A percentile compares a stretch with the other conserved stretches of the same genome.
phyloP scores from a whole-genome alignment of 2,113 vertebrate species.

The Jacana jacana region DNA sequence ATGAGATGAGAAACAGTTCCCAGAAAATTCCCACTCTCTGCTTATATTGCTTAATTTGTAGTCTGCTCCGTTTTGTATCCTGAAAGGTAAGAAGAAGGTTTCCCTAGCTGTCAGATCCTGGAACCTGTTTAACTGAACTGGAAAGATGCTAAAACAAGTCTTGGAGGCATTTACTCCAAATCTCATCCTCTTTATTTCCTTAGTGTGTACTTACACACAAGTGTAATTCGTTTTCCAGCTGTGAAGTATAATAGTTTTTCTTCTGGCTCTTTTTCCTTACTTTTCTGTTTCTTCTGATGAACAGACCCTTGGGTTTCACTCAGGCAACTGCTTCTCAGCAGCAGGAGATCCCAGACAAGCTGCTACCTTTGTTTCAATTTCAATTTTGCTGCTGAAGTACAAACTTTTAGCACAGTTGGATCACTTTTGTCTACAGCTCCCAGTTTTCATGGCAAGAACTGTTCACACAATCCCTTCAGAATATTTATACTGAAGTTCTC shows the following conservation, averaged over 20 bases:
- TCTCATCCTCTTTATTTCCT: conserved; percentile 3
- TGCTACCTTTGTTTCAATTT: neutral
- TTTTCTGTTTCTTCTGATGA: neutral
- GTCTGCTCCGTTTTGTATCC: neutral
- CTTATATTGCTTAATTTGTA: neutral
- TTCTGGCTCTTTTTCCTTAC: neutral
- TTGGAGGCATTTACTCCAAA: conserved; percentile 17
- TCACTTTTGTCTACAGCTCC: neutral
- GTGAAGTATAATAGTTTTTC: neutral
- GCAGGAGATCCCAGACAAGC: neutral
- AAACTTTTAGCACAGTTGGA: neutral
- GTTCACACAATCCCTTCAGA: neutral
- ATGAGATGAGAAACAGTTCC: neutral
- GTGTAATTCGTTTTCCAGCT: neutral
- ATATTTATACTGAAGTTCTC: neutral
- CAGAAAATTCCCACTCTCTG: neutral
- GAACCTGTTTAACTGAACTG: neutral
- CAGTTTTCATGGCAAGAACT: neutral
- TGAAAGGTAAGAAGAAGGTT: neutral
- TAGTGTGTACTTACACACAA: neutral
- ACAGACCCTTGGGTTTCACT: neutral
- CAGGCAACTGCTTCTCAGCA: neutral
- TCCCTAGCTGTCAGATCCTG: neutral
- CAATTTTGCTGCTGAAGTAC: neutral
- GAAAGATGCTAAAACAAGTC: neutral